phyloP scores from a whole-genome alignment of 2,797 vertebrate species.

The Pampus argenteus region DNA sequence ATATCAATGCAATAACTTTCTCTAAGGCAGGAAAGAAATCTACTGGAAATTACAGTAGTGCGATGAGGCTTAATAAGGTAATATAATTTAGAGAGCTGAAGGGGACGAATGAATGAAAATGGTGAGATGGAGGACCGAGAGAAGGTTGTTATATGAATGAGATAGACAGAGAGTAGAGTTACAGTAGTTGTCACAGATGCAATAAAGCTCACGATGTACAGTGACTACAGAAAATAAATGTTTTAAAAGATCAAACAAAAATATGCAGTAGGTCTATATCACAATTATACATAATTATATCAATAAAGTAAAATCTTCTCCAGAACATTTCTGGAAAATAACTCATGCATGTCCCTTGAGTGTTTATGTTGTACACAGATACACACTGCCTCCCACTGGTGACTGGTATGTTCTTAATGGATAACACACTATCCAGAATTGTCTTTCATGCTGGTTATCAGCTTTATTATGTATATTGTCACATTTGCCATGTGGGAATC shows the following conservation, averaged over 20 bases:
- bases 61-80: slow-evolving; percentile 16
- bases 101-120: not conserved
- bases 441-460: not conserved
- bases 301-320: not conserved
- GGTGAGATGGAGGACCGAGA: not conserved
- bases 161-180: not conserved
- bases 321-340: not conserved
- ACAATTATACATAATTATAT: not conserved
- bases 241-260: slow-evolving; percentile 2
- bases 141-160: not conserved
- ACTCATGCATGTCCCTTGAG: not conserved
- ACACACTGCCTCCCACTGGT: slow-evolving; percentile 28
- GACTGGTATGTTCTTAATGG: slow-evolving; percentile 4
- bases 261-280: not conserved
- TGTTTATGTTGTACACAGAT: not conserved
- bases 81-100: slow-evolving; percentile 19
- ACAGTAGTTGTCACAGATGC: not conserved
- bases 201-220: not conserved
- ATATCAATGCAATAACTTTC: slow-evolving; percentile 27
- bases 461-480: not conserved
- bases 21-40: slow-evolving; percentile 24
- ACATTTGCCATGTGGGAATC: not conserved
- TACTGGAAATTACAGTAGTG: slow-evolving; percentile 15
- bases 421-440: not conserved
- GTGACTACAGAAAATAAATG: not conserved